Evolutionary conservation across 2,113 vertebrate species (phyloP).

Genomic region (Chloroceryle aenea): DNA sequence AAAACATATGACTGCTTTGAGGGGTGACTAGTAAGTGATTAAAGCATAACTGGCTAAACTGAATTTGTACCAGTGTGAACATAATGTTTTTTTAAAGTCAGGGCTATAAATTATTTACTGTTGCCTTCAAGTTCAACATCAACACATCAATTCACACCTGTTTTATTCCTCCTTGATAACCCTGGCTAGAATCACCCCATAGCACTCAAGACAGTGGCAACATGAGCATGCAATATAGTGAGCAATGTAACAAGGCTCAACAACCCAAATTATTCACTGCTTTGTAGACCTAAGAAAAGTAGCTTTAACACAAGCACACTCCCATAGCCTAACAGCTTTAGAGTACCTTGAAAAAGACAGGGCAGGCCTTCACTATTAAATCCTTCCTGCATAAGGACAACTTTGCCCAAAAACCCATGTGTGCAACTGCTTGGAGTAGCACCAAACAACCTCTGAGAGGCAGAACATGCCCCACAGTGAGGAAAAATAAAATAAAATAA

Average conservation of each 20-base stretch:
- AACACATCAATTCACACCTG: background rate
- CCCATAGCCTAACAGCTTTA: background rate
- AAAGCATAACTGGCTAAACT: background rate
- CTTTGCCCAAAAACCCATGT: background rate
- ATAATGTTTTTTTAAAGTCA: background rate
- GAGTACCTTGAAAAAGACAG: background rate
- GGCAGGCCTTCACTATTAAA: background rate
- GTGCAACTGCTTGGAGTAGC: background rate
- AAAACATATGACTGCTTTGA: background rate
- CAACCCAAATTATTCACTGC: background rate
- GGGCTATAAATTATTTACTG: background rate
- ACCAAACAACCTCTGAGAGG: background rate
- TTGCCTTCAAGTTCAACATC: background rate
- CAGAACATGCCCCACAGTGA: background rate
- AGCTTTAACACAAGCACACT: background rate
- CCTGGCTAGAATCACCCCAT: background rate
- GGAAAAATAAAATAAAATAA: no score
- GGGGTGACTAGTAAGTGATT: background rate
- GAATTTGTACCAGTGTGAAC: background rate
- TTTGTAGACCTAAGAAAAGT: background rate
- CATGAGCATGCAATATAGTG: accelerated
- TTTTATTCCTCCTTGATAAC: background rate
- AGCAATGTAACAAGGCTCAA: background rate
- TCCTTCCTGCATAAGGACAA: background rate
- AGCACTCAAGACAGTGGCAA: accelerated